phyloP scores from a whole-genome alignment of 2,113 vertebrate species.

The Engraulis encrasicolus region DNA sequence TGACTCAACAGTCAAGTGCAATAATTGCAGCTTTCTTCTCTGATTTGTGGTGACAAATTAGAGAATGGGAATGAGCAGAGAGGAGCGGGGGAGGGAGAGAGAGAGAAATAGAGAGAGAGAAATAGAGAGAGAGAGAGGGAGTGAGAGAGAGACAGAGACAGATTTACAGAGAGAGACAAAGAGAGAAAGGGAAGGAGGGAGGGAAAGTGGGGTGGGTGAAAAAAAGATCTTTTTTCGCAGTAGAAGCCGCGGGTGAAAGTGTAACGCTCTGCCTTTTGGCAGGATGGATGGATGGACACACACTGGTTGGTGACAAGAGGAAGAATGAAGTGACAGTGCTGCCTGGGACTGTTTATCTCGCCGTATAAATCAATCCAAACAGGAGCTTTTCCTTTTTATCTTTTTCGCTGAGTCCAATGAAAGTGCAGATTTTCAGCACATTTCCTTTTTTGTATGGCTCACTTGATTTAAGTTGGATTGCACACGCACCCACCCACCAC shows the following conservation, averaged over 20 bases:
- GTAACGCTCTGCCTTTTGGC: constrained; percentile 63
- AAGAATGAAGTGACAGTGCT: constrained; percentile 22
- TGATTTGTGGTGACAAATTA: constrained; percentile 70
- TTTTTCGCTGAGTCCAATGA: constrained; percentile 19
- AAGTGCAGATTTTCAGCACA: constrained; percentile 17
- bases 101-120: constrained; percentile 14
- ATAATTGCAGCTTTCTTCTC: constrained; percentile 76
- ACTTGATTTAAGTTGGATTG: not conserved
- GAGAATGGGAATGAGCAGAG: constrained; percentile 52
- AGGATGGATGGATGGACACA: constrained; percentile 54
- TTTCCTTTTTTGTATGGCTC: not conserved
- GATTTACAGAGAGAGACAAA: too few species aligned
- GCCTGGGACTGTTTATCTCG: constrained; percentile 54
- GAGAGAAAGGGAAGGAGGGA: constrained; percentile 25
- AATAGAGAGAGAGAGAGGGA: constrained; percentile 9
- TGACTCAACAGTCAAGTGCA: constrained; percentile 75
- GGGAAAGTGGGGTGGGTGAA: not conserved
- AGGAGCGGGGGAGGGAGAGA: constrained; percentile 50
- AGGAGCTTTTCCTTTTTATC: not conserved
- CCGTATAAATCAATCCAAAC: constrained; percentile 46
- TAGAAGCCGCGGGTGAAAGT: constrained; percentile 49
- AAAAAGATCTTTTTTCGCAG: too few species aligned
- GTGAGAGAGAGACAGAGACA: not conserved
- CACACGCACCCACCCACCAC: not conserved
- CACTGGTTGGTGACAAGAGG: constrained; percentile 33